Evolutionary conservation across 2,797 vertebrate species (phyloP).

Genomic region (Pachyuromys duprasi): DNA sequence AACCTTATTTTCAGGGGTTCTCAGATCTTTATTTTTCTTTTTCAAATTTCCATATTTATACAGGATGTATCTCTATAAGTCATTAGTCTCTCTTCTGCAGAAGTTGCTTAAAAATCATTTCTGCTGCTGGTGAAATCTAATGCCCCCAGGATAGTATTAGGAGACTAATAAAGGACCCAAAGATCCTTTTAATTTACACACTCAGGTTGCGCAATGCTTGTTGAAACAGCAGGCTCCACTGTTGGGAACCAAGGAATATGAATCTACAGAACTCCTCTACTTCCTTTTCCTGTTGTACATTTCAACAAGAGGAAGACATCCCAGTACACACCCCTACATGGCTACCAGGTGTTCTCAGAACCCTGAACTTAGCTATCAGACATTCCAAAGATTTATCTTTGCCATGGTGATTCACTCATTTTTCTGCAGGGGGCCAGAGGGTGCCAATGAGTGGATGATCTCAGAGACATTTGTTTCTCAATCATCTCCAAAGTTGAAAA

Average conservation of each 20-base stretch:
- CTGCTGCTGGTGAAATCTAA: neutral
- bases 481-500: slow-evolving; percentile 18
- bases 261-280: neutral
- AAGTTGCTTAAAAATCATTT: neutral
- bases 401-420: neutral
- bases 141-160: neutral
- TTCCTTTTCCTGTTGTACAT: neutral
- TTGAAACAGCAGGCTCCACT: neutral
- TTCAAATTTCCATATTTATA: neutral
- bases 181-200: neutral
- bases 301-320: neutral
- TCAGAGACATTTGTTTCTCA: neutral
- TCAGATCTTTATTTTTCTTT: neutral
- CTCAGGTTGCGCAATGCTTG: neutral
- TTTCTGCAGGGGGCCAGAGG: neutral
- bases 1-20: neutral
- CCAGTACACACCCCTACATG: neutral
- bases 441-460: neutral
- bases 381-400: neutral
- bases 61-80: neutral
- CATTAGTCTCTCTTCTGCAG: neutral
- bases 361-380: neutral
- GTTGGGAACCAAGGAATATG: neutral
- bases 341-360: neutral
- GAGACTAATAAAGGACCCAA: neutral